A percentile compares a stretch with the other conserved stretches of the same genome.
Evolutionary conservation across 2,113 vertebrate genomes (phyloP).

Genomic region (Malaclemys terrapin): DNA sequence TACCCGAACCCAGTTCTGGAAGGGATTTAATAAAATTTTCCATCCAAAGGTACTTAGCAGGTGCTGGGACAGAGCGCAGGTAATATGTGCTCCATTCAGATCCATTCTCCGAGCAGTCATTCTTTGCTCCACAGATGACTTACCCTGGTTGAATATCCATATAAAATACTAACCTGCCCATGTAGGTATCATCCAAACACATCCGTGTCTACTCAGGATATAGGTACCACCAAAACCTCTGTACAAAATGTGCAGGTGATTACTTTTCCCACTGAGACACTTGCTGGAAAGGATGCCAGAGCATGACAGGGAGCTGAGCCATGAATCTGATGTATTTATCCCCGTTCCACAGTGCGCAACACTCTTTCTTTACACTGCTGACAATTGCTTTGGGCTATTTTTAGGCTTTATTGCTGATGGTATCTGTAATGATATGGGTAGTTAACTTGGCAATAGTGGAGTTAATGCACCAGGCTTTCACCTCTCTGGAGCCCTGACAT

Average conservation of each 20-base stretch:
- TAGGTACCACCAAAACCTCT: not conserved
- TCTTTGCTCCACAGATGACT: not conserved
- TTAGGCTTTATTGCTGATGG: constrained; percentile 63
- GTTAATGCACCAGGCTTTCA: constrained; percentile 6
- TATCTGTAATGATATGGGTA: constrained; percentile 58
- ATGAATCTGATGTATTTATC: constrained; percentile 40
- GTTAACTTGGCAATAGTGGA: constrained; percentile 67
- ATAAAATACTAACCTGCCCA: not conserved
- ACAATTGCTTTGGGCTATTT: constrained; percentile 64
- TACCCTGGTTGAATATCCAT: not conserved
- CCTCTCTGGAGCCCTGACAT: not conserved
- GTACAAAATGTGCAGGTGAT: accelerated
- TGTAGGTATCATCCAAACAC: not conserved
- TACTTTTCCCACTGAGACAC: not conserved
- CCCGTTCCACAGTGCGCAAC: not conserved
- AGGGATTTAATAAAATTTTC: not conserved
- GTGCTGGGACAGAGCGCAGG: not conserved
- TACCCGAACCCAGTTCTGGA: not conserved
- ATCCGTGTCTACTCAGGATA: not conserved
- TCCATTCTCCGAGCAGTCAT: not conserved
- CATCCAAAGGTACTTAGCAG: not conserved
- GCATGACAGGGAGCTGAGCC: constrained; percentile 21
- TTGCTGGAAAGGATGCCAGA: not conserved
- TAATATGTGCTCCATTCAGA: not conserved
- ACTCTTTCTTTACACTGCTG: constrained; percentile 49